Conservation (phyloP, 2,797 vertebrate genomes). For the Lerista edwardsae region DNA sequence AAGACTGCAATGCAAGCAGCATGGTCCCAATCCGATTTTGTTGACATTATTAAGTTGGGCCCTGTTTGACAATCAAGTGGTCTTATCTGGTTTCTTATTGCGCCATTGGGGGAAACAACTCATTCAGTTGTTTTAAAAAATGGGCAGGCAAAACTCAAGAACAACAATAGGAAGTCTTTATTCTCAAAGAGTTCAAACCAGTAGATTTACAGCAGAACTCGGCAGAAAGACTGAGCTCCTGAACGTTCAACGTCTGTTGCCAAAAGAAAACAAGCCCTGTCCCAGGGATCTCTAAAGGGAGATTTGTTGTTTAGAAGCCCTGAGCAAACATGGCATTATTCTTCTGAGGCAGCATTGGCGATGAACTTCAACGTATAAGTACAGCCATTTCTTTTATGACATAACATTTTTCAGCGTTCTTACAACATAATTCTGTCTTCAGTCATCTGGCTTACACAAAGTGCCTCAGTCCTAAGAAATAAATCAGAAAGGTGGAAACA, state of each 20-base stretch:
- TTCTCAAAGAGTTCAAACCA: slow-evolving; percentile 17
- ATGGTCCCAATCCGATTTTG: too few relatives aligned
- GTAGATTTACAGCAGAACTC: slow-evolving; percentile 36
- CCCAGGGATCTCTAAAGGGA: slow-evolving; percentile 36
- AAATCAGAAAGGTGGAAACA: not conserved
- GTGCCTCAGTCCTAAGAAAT: not conserved
- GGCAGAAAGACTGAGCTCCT: slow-evolving; percentile 18
- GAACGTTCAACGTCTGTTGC: not conserved
- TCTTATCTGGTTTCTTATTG: too few relatives aligned
- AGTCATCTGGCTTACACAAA: slow-evolving; percentile 23
- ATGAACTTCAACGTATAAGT: slow-evolving; percentile 26
- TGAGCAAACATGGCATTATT: slow-evolving; percentile 34
- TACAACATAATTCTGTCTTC: slow-evolving; percentile 19
- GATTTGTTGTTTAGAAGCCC: slow-evolving; percentile 34
- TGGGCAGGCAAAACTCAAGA: slow-evolving; percentile 10
- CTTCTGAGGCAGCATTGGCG: slow-evolving; percentile 17
- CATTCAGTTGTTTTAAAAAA: not conserved
- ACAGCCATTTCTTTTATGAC: slow-evolving; percentile 10
- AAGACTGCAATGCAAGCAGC: too few relatives aligned
- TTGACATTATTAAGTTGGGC: too few relatives aligned
- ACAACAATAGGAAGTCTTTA: not conserved
- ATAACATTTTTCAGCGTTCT: slow-evolving; percentile 36
- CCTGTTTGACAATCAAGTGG: too few relatives aligned
- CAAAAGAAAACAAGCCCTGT: slow-evolving; percentile 39
- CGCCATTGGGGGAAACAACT: not conserved